These are phyloP conservation scores for Dendronephthya gigantea DNA, from an alignment of 64 coral and sea anemone species.

Conservation along the genomic window DNA sequence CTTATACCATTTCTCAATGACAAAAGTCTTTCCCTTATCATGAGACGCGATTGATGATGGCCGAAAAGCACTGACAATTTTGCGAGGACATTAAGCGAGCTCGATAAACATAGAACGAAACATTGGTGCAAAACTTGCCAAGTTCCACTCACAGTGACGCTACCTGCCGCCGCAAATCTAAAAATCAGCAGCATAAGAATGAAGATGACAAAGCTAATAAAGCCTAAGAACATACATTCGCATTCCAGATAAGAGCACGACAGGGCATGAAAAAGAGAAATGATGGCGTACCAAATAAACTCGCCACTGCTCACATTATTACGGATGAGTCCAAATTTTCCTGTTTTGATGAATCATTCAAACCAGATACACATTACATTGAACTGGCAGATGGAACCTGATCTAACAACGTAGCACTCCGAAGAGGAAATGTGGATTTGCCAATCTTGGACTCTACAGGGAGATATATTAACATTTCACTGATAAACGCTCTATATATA, in stretches of 20 bases:
- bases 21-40: not conserved
- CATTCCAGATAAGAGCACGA: not conserved
- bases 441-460: not conserved
- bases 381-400: conserved; percentile 32
- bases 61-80: not conserved
- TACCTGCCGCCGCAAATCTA: not conserved
- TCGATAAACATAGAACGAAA: not conserved
- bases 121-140: not conserved
- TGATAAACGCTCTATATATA: not conserved
- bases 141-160: not conserved
- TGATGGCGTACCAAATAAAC: too few relatives aligned
- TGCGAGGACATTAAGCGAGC: not conserved
- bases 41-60: not conserved
- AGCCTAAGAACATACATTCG: not conserved
- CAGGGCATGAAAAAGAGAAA: not conserved
- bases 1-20: not conserved
- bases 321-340: not conserved
- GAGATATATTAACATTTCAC: not conserved
- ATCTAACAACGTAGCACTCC: conserved; percentile 33
- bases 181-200: not conserved
- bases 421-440: conserved; percentile 17
- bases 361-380: not conserved
- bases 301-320: not conserved
- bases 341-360: not conserved
- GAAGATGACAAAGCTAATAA: not conserved